Percentiles rank a stretch among this genome's conserved stretches.
phyloP scores from a whole-genome alignment of 2,113 vertebrate species.

The Acanthisitta chloris region DNA sequence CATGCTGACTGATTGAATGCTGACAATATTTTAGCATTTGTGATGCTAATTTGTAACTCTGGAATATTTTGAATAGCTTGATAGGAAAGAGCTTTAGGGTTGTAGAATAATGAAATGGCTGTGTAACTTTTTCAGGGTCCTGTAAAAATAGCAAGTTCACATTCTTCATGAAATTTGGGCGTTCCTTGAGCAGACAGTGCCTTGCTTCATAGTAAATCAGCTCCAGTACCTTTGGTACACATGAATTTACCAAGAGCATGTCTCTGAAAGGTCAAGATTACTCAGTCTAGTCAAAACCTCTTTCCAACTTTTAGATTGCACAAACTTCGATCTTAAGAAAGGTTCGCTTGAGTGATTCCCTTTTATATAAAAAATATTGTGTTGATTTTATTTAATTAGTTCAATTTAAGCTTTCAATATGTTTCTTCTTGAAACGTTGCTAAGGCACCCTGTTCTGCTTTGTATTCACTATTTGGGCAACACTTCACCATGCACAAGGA shows the following conservation, averaged over 20 bases:
- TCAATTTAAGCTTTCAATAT: background rate
- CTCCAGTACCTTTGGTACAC: slow-evolving; percentile 32
- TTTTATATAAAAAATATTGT: background rate
- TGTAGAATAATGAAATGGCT: background rate
- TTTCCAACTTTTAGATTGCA: slow-evolving; percentile 54
- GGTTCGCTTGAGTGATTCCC: background rate
- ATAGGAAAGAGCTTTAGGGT: background rate
- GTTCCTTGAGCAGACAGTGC: background rate
- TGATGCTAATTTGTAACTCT: background rate
- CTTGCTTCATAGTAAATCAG: slow-evolving; percentile 4
- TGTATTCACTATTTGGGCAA: background rate
- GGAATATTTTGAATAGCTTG: background rate
- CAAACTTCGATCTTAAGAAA: slow-evolving; percentile 29
- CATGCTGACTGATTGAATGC: background rate
- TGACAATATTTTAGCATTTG: background rate
- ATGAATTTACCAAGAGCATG: slow-evolving; percentile 7
- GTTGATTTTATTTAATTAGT: too few species aligned
- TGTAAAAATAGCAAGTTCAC: background rate
- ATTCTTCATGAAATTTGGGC: background rate
- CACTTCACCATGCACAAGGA: background rate
- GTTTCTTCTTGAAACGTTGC: background rate
- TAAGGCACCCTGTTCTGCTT: background rate
- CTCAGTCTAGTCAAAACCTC: background rate
- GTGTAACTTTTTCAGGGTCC: background rate
- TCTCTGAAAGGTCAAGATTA: slow-evolving; percentile 22